Conservation (phyloP, 2,888 invertebrate species). For the Cephus rjabovi region DNA sequence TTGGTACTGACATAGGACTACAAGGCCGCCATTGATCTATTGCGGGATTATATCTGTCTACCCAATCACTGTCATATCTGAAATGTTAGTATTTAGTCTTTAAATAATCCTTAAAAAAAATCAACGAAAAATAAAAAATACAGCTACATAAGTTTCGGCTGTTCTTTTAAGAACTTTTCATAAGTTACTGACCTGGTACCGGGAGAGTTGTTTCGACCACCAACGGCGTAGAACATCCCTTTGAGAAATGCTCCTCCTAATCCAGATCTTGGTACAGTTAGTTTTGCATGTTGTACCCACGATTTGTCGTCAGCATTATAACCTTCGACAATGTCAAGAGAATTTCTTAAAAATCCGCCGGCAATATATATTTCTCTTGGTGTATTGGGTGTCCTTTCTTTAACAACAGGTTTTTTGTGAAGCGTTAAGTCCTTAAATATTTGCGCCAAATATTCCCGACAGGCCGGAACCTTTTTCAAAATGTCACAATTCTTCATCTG, state of each 20-base stretch:
- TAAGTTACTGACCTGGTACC: conserved; percentile 72
- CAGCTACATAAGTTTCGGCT: background rate
- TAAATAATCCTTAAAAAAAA: background rate
- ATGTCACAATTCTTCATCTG: conserved; percentile 93
- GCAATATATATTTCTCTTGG: conserved; percentile 92
- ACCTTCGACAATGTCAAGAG: conserved; percentile 88
- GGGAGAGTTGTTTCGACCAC: conserved; percentile 91
- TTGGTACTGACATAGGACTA: conserved; percentile 86
- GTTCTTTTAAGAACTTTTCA: background rate
- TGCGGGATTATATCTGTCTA: conserved; percentile 88
- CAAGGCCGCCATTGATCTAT: conserved; percentile 89
- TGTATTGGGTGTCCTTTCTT: conserved; percentile 88
- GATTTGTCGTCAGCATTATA: conserved; percentile 88
- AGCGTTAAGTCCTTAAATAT: conserved; percentile 92
- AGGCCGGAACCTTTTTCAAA: conserved; percentile 87
- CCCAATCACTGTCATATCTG: conserved; percentile 87
- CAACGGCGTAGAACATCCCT: conserved; percentile 92
- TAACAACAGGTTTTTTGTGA: conserved; percentile 87
- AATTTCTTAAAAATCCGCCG: conserved; percentile 89
- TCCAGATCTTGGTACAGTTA: conserved; percentile 91
- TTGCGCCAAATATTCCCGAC: conserved; percentile 88
- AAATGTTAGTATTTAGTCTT: conserved; percentile 10
- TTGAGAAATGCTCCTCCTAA: conserved; percentile 87
- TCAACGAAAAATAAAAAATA: background rate
- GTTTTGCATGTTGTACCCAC: conserved; percentile 84